Evolutionary conservation across 2,888 invertebrate species (phyloP), one percentile per base, ranked within the genome.

Genomic region (Tachina lurida): DNA sequence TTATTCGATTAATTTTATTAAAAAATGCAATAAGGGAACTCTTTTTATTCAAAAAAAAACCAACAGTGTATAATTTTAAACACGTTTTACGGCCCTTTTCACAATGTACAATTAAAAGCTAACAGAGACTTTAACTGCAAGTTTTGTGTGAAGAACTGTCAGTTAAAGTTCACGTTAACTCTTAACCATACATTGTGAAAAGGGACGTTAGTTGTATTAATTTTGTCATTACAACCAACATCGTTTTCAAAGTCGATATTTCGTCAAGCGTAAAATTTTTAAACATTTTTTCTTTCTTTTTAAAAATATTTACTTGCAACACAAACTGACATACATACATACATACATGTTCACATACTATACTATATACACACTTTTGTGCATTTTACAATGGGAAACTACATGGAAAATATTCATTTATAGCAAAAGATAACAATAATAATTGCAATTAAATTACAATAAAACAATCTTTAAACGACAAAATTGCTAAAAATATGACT

Each of bases 391-490:
- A 86, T 80, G 79, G 73, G 83, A 86, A 86, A 83, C 39, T 86
- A 86, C 83, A 83, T 80, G 71, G 31, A 80, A 68, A 83, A 79
- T 67, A 68, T 39, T 54, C 70, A 75, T 19, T 45, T 65, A 73
- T 49, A 65, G 47, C 73, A 67, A 56, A 81, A 73, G 68, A 67
- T 31, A 74, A 68, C 67, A 74, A 73, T 78, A 78, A 83, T 86
- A 86, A 83, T 83, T 86, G 83, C 83, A 83, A 83, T 83, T 86
- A 83, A 73, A 86, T 86, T 83, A 86, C 86, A 86, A 80, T 80
- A 86, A 86, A 86, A 83, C 75, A 86, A 86, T 79, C 73, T 65
- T 82, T 74, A 52, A 74, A 43, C 56, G 41, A 78, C 65, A 60
- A 84, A 78, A 74, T 76, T 76, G 65, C 62, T 75, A 62, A 71